Conservation (phyloP, 2,113 vertebrate genomes). For the Dipodomys spectabilis region DNA sequence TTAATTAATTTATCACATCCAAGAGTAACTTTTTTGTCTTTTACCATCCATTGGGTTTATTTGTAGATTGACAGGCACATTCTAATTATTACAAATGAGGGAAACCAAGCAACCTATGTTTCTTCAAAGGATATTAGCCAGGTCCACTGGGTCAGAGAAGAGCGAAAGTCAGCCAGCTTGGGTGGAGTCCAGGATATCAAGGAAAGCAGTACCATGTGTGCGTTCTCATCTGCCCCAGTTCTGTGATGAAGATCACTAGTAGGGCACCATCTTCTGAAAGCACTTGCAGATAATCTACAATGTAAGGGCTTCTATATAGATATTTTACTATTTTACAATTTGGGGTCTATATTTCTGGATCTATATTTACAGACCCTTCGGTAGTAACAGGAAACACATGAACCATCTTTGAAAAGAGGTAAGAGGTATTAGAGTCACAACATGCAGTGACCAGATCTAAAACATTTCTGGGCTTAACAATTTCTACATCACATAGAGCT, state of each 20-base stretch:
- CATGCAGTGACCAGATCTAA: not conserved
- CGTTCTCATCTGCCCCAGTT: not conserved
- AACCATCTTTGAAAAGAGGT: not conserved
- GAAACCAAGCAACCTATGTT: too few relatives aligned
- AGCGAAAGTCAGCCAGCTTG: not conserved
- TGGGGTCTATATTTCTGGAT: not conserved
- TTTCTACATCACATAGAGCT: not conserved
- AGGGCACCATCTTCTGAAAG: not conserved
- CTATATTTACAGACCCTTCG: not conserved
- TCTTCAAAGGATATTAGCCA: not conserved
- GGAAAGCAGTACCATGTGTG: not conserved
- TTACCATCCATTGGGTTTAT: too few relatives aligned
- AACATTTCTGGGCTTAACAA: not conserved
- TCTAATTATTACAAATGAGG: too few relatives aligned
- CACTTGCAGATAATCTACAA: not conserved
- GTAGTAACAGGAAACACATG: not conserved
- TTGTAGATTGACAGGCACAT: too few relatives aligned
- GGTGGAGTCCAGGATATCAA: not conserved
- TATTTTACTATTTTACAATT: not conserved
- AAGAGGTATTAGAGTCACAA: not conserved
- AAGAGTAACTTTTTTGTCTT: too few relatives aligned
- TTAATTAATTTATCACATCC: too few relatives aligned
- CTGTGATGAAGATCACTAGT: not conserved
- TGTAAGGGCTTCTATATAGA: not conserved
- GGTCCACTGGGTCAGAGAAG: not conserved